Percentiles rank a stretch among this genome's conserved stretches.
These are phyloP conservation scores for Cynaeus angustus DNA, from an alignment of 2,888 invertebrate genomes.

Conservation along the genomic window DNA sequence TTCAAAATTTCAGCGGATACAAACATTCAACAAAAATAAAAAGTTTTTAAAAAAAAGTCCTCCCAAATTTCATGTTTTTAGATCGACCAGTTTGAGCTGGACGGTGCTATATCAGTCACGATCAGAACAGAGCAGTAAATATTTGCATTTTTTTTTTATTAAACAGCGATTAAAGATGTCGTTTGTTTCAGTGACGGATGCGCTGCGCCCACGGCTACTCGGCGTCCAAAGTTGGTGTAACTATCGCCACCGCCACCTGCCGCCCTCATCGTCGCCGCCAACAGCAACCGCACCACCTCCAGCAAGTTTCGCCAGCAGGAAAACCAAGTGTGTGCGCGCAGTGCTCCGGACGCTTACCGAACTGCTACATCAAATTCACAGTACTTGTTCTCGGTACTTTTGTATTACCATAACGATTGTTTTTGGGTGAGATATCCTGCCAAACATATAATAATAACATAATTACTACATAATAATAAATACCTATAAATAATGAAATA, in stretches of 20 bases:
- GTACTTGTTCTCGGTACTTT: slow-evolving; percentile 70
- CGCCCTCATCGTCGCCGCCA: slow-evolving; percentile 53
- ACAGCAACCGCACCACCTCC: slow-evolving; percentile 60
- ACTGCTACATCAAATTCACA: slow-evolving; percentile 71
- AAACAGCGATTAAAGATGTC: neutral
- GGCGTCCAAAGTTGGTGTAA: slow-evolving; percentile 63
- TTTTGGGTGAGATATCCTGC: slow-evolving; percentile 73
- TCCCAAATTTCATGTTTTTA: no score
- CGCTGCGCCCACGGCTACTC: slow-evolving; percentile 74
- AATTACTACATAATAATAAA: slow-evolving; percentile 64
- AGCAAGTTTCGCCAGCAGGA: slow-evolving; percentile 52
- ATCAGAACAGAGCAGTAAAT: no score
- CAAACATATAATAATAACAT: slow-evolving; percentile 68
- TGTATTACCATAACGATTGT: slow-evolving; percentile 69
- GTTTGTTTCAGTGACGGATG: slow-evolving; percentile 75
- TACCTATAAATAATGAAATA: slow-evolving; percentile 64
- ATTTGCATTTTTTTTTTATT: no score
- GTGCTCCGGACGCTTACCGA: slow-evolving; percentile 71
- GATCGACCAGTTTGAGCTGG: no score
- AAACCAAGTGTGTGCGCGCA: slow-evolving; percentile 68
- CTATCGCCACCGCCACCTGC: slow-evolving; percentile 50
- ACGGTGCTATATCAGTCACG: no score
- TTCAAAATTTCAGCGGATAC: no score
- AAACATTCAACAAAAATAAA: no score
- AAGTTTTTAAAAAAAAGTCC: no score